Evolutionary conservation across 2,888 invertebrate genomes (phyloP).

Genomic region (Macrosoma leucophasiata): DNA sequence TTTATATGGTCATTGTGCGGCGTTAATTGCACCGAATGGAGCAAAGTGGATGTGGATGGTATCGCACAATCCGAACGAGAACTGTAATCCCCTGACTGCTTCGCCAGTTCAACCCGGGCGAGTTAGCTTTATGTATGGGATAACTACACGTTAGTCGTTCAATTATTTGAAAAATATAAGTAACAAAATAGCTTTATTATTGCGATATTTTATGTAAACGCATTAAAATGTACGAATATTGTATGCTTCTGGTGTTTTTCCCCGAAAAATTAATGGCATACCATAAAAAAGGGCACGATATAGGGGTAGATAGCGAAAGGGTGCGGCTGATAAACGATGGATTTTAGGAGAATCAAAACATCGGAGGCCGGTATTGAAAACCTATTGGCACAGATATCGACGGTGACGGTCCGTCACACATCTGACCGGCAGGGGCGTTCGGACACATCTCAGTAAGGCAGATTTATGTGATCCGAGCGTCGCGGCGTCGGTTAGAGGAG

Average conservation of each 20-base stretch:
- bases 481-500: conserved; percentile 51
- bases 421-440: conserved; percentile 42
- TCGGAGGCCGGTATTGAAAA: conserved; percentile 47
- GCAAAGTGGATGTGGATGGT: conserved; percentile 64
- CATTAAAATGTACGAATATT: no score
- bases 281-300: conserved; percentile 36
- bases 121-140: conserved; percentile 6
- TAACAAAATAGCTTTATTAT: no score
- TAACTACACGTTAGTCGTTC: no score
- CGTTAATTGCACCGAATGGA: conserved; percentile 70
- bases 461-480: conserved; percentile 65
- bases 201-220: no score
- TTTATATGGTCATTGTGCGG: conserved; percentile 71
- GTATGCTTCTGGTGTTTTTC: no score
- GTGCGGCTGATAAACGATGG: conserved; percentile 35
- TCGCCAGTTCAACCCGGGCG: conserved; percentile 34
- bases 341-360: conserved; percentile 30
- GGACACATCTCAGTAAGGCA: conserved; percentile 66
- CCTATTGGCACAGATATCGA: conserved; percentile 63
- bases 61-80: conserved; percentile 59
- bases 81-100: conserved; percentile 47
- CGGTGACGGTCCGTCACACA: conserved; percentile 36
- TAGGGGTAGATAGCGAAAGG: conserved; percentile 36
- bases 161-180: no score
- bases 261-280: conserved; percentile 34